phyloP scores from a whole-genome alignment of 2,797 vertebrate species.

The Periophthalmus magnuspinnatus region DNA sequence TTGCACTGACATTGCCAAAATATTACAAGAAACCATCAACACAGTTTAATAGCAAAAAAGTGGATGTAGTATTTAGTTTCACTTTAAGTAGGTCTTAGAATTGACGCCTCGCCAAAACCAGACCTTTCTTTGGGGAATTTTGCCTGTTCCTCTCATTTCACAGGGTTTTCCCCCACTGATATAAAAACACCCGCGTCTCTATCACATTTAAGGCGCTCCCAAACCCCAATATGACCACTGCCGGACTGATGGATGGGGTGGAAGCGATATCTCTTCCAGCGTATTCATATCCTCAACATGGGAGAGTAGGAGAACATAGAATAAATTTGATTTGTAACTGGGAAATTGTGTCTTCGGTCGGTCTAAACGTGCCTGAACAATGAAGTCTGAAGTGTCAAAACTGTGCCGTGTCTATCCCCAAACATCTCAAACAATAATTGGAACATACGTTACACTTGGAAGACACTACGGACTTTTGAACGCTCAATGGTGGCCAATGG shows the following conservation, averaged over 20 bases:
- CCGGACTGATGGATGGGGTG: constrained; percentile 2
- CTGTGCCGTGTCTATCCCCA: neutral
- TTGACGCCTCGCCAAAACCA: neutral
- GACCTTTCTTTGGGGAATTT: neutral
- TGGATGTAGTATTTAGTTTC: no score
- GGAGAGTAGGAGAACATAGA: neutral
- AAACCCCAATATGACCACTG: neutral
- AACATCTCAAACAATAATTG: constrained; percentile 8
- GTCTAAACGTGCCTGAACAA: neutral
- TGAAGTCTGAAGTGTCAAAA: neutral
- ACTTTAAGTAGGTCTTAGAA: constrained; percentile 6
- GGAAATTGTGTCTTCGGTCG: neutral
- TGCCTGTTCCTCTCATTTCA: constrained; percentile 13
- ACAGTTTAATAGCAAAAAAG: no score
- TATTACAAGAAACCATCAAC: no score
- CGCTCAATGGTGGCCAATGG: no score
- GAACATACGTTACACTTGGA: neutral
- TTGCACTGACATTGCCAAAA: no score
- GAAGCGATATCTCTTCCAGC: constrained; percentile 1
- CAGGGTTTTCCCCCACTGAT: constrained; percentile 9
- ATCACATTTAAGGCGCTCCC: neutral
- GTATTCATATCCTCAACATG: constrained; percentile 3
- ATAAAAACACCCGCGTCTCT: constrained; percentile 1
- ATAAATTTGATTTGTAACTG: constrained; percentile 1
- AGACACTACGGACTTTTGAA: neutral